Evolutionary conservation across 2,113 vertebrate genomes (phyloP), one percentile per base, ranked within the genome.

Genomic region (Parotia lawesii): DNA sequence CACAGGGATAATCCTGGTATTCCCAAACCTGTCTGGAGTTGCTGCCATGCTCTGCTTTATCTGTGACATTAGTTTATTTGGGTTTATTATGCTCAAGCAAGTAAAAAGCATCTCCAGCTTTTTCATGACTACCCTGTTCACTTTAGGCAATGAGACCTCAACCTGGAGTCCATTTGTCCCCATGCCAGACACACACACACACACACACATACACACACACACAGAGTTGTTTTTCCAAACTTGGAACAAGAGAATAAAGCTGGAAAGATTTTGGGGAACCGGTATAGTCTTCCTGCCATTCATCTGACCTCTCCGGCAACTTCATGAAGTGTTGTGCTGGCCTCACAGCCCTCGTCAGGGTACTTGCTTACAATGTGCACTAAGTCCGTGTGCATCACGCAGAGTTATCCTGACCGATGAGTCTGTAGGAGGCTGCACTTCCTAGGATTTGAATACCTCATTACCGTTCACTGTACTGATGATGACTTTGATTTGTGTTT

Each of bases 381-480:
- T n/a, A 51, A 80, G 14, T 73, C 67, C 0, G 0, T 14, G 22
- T 28, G 58, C 15, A 3, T 65, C 45, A n/a, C 0, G 25, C 37
- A 6, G 50, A 65, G n/a, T 27, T 31, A 60, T 5, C n/a, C 56
- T 16, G 23, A 65, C 38, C 29, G 35, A 28, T 15, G 23, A 45
- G 38, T 17, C 58, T 74, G 56, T 13, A 62, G 56, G 28, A 89
- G 24, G 72, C 42, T 89, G 27, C 24, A 29, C 47, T 53, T 80
- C 62, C 72, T 86, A 7, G 8, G 38, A 84, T 42, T n/a, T 33
- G 37, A 91, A 86, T 35, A 71, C 12, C 35, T 70, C 2, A 1
- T 64, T 79, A n/a, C 76, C 51, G n/a, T 18, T 83, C 33, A 33
- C 47, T 58, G 37, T 22, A 19, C 45, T 64, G 53, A 56, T 44